Evolutionary conservation across 2,113 vertebrate genomes (phyloP).

Genomic region (Mobula birostris): DNA sequence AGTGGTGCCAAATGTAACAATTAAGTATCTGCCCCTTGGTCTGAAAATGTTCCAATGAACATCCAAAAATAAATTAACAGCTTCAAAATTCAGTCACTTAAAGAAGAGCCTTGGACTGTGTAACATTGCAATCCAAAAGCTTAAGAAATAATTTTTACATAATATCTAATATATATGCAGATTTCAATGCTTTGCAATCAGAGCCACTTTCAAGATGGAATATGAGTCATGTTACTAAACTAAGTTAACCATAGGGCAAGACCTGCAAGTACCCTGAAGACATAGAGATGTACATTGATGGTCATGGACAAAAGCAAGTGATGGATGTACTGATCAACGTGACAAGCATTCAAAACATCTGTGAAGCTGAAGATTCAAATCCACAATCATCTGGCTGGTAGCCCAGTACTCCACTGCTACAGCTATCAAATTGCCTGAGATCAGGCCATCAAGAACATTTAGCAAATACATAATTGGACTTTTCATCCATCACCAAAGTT

Average conservation of each 20-base stretch:
- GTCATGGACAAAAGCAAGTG: not conserved
- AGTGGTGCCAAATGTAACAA: not conserved
- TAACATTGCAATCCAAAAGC: not conserved
- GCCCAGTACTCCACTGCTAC: not conserved
- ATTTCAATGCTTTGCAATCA: not conserved
- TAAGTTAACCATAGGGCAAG: not conserved
- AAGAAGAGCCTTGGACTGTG: too few species aligned
- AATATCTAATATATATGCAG: not conserved
- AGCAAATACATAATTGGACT: conserved; percentile 26
- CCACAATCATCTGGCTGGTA: not conserved
- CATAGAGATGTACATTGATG: not conserved
- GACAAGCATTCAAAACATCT: not conserved
- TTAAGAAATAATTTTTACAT: not conserved
- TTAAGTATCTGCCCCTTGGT: not conserved
- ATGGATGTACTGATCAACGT: not conserved
- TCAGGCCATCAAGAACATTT: conserved; percentile 29
- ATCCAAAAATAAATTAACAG: not conserved
- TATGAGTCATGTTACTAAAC: not conserved
- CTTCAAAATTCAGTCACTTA: too few species aligned
- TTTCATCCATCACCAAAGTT: conserved; percentile 12
- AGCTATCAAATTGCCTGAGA: not conserved
- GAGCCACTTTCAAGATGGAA: not conserved
- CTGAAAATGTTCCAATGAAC: not conserved
- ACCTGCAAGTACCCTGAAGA: not conserved
- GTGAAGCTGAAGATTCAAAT: not conserved